phyloP scores from a whole-genome alignment of 1,140 invertebrate species.

The Drosophila sturtevanti region DNA sequence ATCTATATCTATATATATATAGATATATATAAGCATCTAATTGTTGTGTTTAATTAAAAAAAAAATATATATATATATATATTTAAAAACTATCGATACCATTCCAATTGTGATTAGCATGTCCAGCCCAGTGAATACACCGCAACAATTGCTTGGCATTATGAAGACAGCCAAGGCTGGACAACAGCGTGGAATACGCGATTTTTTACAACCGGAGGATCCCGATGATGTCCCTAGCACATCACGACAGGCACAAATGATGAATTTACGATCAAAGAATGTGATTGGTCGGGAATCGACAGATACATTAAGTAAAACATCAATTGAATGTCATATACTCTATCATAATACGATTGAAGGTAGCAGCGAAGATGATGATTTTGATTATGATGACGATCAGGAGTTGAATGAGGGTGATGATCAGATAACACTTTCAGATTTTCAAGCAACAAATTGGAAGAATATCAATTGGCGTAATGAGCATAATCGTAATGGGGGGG shows the following conservation, averaged over 20 bases:
- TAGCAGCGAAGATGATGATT: not conserved
- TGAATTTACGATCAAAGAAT: not conserved
- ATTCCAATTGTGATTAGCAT: not conserved
- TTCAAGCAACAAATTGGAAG: conserved; percentile 6
- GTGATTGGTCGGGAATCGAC: not conserved
- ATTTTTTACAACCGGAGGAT: not conserved
- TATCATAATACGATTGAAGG: not conserved
- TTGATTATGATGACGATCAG: not conserved
- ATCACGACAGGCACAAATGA: not conserved
- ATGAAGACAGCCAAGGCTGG: not conserved
- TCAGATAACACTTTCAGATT: not conserved
- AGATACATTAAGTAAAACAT: not conserved
- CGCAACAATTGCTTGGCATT: conserved; percentile 2
- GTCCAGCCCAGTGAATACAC: not conserved
- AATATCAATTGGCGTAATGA: conserved; percentile 8
- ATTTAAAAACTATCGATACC: too few species aligned
- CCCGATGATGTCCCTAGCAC: conserved; percentile 17
- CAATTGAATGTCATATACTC: not conserved
- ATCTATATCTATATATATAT: not conserved
- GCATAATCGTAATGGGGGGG: not conserved
- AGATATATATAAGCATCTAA: too few species aligned
- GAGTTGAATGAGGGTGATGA: not conserved
- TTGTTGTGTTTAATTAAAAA: too few species aligned
- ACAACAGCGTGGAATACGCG: not conserved
- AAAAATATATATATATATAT: too few species aligned